These are phyloP conservation scores for Trinorchestia longiramus DNA, from an alignment of 1,140 invertebrate genomes.

Conservation along the genomic window DNA sequence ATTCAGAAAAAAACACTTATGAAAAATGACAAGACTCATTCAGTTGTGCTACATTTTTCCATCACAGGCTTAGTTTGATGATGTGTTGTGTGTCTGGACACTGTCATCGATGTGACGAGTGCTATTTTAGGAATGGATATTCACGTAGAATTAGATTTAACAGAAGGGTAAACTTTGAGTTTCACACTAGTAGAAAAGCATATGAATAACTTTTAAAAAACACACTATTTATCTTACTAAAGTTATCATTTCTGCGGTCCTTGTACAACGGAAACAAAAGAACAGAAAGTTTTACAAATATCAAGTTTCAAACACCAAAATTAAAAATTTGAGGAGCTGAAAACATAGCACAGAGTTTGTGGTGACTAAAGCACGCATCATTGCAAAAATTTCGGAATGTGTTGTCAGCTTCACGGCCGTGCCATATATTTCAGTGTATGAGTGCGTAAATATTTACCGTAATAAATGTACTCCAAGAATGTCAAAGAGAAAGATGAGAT, in stretches of 20 bases:
- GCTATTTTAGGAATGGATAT: no score
- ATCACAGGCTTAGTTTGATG: no score
- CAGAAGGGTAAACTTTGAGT: not conserved
- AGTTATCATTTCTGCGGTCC: not conserved
- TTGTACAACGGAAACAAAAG: no score
- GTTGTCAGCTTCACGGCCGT: no score
- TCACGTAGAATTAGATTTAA: no score
- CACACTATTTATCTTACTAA: not conserved
- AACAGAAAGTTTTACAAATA: not conserved
- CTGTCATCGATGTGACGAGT: no score
- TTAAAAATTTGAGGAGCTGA: not conserved
- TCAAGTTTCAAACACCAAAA: not conserved
- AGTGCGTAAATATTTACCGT: not conserved
- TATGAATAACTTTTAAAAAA: not conserved
- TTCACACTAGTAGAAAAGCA: not conserved
- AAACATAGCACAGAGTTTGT: not conserved
- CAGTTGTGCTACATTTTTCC: no score
- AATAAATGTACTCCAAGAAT: not conserved
- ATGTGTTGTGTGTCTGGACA: no score
- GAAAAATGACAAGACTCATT: not conserved
- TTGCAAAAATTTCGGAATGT: not conserved
- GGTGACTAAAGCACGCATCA: not conserved
- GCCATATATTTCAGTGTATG: no score
- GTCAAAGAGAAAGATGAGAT: not conserved
- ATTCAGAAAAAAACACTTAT: not conserved